Percentiles rank a stretch among this genome's conserved stretches.
phyloP scores from a whole-genome alignment of 2,797 vertebrate genomes.

The Knipowitschia caucasica region DNA sequence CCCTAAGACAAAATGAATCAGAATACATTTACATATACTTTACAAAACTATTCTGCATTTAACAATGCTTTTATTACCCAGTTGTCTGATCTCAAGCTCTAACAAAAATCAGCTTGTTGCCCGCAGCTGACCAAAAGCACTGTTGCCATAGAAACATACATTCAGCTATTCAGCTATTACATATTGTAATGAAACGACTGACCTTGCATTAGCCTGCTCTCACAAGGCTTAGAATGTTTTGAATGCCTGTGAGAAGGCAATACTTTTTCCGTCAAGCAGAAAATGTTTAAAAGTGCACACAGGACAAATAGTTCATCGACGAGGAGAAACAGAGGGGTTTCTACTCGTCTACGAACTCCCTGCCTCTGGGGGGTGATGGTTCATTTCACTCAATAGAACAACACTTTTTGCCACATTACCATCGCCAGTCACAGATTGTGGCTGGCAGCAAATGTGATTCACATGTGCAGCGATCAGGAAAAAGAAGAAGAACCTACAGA shows the following conservation, averaged over 20 bases:
- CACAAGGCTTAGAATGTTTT: conserved; percentile 9
- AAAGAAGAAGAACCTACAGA: neutral
- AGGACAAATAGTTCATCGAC: neutral
- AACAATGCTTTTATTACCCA: neutral
- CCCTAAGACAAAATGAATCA: neutral
- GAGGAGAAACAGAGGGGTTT: neutral
- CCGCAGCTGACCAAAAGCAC: neutral
- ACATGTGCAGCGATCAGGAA: neutral
- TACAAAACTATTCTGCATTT: neutral
- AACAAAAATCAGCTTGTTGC: neutral
- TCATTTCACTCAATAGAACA: neutral
- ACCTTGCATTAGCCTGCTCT: conserved; percentile 4
- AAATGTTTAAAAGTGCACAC: neutral
- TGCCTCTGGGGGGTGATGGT: neutral
- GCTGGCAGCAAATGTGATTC: neutral
- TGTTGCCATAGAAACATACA: conserved; percentile 6
- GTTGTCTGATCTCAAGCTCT: neutral
- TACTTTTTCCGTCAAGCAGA: neutral
- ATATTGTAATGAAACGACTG: neutral
- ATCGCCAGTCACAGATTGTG: neutral
- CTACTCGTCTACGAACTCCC: too few relatives aligned
- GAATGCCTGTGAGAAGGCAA: neutral
- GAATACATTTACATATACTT: neutral
- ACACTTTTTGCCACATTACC: neutral
- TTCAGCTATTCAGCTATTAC: neutral